Evolutionary conservation across 2,797 vertebrate genomes (phyloP), one percentile per base, ranked within the genome.

Genomic region (Trematomus bernacchii): DNA sequence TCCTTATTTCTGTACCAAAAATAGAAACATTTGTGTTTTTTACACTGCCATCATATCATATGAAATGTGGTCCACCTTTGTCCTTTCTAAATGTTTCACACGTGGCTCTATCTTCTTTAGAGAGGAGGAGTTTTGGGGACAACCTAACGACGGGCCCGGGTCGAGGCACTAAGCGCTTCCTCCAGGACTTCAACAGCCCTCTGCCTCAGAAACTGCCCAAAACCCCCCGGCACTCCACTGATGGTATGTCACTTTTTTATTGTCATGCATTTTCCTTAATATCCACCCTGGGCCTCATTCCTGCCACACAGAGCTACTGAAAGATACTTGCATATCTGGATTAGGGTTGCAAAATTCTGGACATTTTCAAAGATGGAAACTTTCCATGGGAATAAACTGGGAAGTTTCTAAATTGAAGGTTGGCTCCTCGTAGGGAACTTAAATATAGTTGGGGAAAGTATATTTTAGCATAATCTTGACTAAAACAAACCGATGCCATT

Each of bases 121-220:
- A 97, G 78, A 96, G 95, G 85, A 96, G 95, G 89, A 81, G 91
- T 53, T 96, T 95, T 42, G 92, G 91, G 82, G 95, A 97, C 72
- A 91, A 91, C 68, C 76, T 94, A 77, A 91, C 92, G n/a, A 92
- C 94, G 42, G 95, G 94, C 65, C 92, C 95, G 16, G 95, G 93
- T 69, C 94, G 94, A 90, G 95, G 94, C 62, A 88, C 91, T 83
- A 97, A 98, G 89, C 92, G 96, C 40, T 96, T 94, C 86, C 93
- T 93, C 65, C 95, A 95, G 77, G 96, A 97, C 37, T 96, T 93
- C 89, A 95, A 84, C 88, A 93, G 93, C 83, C 91, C 95, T 73
- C 86, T 95, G 21, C 94, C 95, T 77, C 95, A 94, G 87, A 97
- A 97, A 93, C 88, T 96, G 84, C 67, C 94, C 90, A 97, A 97